Evolutionary conservation across 2,797 vertebrate genomes (phyloP), one percentile per base, ranked within the genome.

Genomic region (Sarcoramphus papa): DNA sequence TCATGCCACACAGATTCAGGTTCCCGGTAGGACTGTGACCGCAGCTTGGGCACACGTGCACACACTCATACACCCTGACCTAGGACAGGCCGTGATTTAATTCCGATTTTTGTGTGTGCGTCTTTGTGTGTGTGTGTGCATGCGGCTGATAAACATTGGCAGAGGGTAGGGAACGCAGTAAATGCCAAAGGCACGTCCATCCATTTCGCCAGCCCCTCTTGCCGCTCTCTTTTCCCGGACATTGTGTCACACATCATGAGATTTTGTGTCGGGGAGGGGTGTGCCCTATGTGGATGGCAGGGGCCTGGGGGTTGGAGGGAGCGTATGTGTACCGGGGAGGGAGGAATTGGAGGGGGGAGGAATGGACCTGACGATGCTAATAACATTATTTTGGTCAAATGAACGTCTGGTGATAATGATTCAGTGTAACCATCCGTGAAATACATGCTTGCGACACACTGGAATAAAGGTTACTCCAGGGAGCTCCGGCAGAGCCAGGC

Each of bases 391-490:
- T 97, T 97, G 96, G 95, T 97, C 97, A 98, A 98, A 98, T 95
- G 96, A 98, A 96, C 85, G 96, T 96, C 96, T 80, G 81, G 92
- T 98, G 97, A 98, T 98, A 98, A 98, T 98, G 98, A 98, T 98
- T 98, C 96, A 92, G 97, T 98, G 97, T 98, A 98, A 98, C 98
- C 98, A 98, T 98, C 98, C 98, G 95, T 98, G 98, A 98, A 98
- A 98, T 98, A 91, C 96, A 97, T 96, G 97, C 98, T 98, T 98
- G 98, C 96, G 76, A 98, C 96, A 97, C 94, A 97, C 84, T 91
- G 93, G 96, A 97, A 98, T 97, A 97, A 97, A 97, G 97, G 97
- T 97, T 98, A 97, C 90, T 76, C 93, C 37, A 93, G 97, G 97
- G 97, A 96, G 93, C 96, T 92, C 91, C 0, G 47, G 80, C 96